Percentiles rank a stretch among this genome's conserved stretches.
These are phyloP conservation scores for Stenurella melanura DNA, from an alignment of 2,888 invertebrate species.

Conservation along the genomic window DNA sequence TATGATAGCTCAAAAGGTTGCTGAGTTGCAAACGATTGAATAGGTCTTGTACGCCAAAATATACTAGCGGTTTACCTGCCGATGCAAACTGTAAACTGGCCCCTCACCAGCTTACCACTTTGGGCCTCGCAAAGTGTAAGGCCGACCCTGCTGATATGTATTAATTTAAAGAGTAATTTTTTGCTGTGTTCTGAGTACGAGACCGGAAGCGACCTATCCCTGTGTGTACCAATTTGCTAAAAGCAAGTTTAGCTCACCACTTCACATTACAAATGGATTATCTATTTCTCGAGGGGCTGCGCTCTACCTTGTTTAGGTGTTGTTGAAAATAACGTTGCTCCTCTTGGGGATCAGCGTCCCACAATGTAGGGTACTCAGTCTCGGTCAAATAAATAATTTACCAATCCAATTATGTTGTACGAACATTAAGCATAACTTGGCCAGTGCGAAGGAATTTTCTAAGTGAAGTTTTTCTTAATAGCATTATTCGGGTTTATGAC, in stretches of 20 bases:
- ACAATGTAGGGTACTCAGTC: not conserved
- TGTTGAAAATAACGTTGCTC: slow-evolving; percentile 1
- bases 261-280: slow-evolving; percentile 24
- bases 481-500: too few species aligned
- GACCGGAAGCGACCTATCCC: not conserved
- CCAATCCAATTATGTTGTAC: not conserved
- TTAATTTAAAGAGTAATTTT: too few species aligned
- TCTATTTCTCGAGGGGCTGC: not conserved
- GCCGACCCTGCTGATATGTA: too few species aligned
- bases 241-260: slow-evolving; percentile 10
- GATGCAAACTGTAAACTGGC: too few species aligned
- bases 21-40: too few species aligned
- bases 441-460: not conserved
- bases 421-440: not conserved
- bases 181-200: not conserved
- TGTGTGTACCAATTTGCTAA: slow-evolving; percentile 12
- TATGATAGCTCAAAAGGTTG: too few species aligned
- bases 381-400: not conserved
- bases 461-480: not conserved
- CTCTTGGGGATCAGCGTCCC: slow-evolving; percentile 4
- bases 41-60: too few species aligned
- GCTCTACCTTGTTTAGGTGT: not conserved
- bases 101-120: too few species aligned
- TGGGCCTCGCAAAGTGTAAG: too few species aligned
- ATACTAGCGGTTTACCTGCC: too few species aligned